Evolutionary conservation across 2,888 invertebrate species (phyloP).

Genomic region (Hedya salicella): DNA sequence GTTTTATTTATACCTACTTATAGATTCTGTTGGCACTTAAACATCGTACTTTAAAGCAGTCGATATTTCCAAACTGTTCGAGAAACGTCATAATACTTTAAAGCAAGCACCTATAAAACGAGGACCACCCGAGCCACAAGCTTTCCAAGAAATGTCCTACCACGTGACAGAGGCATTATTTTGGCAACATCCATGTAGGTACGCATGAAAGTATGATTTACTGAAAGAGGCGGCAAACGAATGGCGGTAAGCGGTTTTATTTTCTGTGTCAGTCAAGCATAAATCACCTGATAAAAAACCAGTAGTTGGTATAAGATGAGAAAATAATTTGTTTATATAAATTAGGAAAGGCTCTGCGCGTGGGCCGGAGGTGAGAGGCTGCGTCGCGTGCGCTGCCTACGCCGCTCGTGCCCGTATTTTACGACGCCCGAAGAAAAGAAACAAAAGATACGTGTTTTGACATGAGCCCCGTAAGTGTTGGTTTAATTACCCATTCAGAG

Average conservation of each 20-base stretch:
- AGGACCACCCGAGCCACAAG: constrained; percentile 60
- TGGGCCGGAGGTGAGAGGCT: constrained; percentile 69
- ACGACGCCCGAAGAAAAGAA: constrained; percentile 64
- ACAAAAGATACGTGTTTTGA: constrained; percentile 57
- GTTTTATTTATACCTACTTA: not conserved
- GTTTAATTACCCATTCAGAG: constrained; percentile 43
- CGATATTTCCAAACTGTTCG: constrained; percentile 57
- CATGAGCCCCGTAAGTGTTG: constrained; percentile 42
- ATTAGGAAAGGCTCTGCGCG: constrained; percentile 59
- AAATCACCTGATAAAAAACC: constrained; percentile 65
- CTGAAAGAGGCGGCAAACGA: constrained; percentile 49
- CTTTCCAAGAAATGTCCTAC: constrained; percentile 61
- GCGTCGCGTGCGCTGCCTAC: constrained; percentile 75
- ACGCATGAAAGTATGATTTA: constrained; percentile 42
- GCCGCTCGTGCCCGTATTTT: constrained; percentile 66
- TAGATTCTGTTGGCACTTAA: not conserved
- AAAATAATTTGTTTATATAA: constrained; percentile 78
- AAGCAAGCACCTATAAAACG: constrained; percentile 64
- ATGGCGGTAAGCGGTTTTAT: constrained; percentile 50
- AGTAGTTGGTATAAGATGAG: constrained; percentile 73
- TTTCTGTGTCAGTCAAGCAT: constrained; percentile 51
- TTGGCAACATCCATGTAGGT: constrained; percentile 50
- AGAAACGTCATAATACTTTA: constrained; percentile 61
- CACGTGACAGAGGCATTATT: constrained; percentile 57
- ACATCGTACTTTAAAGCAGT: constrained; percentile 43